A percentile compares a stretch with the other conserved stretches of the same genome.
Conservation (phyloP, 37 sponge, comb jelly and placozoan genomes). For the Ianthella basta region DNA sequence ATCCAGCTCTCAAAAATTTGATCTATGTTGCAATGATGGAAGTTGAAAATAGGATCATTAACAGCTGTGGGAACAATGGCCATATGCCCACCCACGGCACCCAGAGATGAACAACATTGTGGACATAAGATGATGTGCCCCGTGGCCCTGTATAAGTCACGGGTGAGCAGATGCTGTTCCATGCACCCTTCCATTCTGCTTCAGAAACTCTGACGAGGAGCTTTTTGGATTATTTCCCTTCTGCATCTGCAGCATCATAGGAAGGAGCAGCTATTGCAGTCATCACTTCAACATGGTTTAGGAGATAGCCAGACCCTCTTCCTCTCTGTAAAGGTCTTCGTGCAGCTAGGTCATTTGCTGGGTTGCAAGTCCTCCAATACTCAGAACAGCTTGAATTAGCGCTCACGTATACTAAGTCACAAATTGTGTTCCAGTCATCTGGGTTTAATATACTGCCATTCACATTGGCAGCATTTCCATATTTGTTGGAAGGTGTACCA, state of each 20-base stretch:
- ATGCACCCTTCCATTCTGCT: constrained; percentile 34
- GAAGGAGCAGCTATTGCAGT: constrained; percentile 37
- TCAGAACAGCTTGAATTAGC: not conserved
- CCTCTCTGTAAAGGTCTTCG: constrained; percentile 31
- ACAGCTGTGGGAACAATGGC: no score
- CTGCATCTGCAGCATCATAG: constrained; percentile 30
- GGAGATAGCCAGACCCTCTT: not conserved
- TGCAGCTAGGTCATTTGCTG: constrained; percentile 3
- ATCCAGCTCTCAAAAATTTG: no score
- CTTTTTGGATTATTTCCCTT: not conserved
- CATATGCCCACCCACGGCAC: constrained; percentile 10
- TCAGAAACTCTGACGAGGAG: constrained; percentile 31
- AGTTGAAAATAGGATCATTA: no score
- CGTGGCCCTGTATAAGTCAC: no score
- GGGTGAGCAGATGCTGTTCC: constrained; percentile 37
- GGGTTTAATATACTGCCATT: not conserved
- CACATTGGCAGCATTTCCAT: constrained; percentile 1
- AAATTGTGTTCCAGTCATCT: constrained; percentile 32
- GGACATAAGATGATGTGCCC: not conserved
- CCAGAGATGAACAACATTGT: constrained; percentile 4
- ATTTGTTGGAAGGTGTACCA: not conserved
- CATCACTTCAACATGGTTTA: constrained; percentile 21
- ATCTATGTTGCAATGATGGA: no score
- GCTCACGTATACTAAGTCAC: constrained; percentile 14
- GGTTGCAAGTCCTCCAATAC: constrained; percentile 26